These are phyloP conservation scores for Patella ulyssiponensis DNA, from an alignment of 2,888 invertebrate genomes.

Conservation along the genomic window DNA sequence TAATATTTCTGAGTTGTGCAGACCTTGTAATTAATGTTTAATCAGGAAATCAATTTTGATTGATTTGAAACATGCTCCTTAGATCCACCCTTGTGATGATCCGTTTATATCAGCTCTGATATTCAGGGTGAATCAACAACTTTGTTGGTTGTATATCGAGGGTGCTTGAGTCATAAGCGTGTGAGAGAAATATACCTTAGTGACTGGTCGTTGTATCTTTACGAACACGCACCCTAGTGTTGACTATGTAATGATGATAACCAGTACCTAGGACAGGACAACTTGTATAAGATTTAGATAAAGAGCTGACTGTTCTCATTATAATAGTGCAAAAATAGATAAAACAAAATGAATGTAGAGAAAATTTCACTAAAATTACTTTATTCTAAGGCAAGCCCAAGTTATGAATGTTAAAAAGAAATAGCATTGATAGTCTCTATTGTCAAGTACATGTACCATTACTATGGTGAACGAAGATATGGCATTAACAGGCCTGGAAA, in stretches of 20 bases:
- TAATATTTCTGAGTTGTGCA: too few species aligned
- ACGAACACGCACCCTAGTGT: background rate
- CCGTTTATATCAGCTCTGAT: constrained; percentile 7
- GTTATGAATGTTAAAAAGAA: too few species aligned
- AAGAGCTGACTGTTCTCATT: too few species aligned
- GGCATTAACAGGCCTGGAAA: too few species aligned
- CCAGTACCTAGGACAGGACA: background rate
- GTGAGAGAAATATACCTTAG: constrained; percentile 43
- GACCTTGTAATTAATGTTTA: too few species aligned
- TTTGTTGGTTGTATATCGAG: constrained; percentile 40
- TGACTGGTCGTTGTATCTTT: constrained; percentile 4
- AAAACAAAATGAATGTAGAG: too few species aligned
- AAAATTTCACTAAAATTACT: too few species aligned
- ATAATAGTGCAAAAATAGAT: too few species aligned
- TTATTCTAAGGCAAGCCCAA: too few species aligned
- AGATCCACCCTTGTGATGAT: constrained; percentile 37
- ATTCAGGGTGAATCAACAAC: constrained; percentile 33
- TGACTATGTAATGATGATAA: background rate
- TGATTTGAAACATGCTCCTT: constrained; percentile 27
- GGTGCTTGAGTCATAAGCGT: constrained; percentile 46
- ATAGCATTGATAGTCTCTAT: too few species aligned
- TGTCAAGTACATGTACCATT: too few species aligned
- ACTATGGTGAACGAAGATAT: too few species aligned
- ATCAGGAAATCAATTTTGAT: background rate
- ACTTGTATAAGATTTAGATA: background rate